Evolutionary conservation across 2,888 invertebrate genomes (phyloP).

Genomic region (Chrysolina oricalcia): DNA sequence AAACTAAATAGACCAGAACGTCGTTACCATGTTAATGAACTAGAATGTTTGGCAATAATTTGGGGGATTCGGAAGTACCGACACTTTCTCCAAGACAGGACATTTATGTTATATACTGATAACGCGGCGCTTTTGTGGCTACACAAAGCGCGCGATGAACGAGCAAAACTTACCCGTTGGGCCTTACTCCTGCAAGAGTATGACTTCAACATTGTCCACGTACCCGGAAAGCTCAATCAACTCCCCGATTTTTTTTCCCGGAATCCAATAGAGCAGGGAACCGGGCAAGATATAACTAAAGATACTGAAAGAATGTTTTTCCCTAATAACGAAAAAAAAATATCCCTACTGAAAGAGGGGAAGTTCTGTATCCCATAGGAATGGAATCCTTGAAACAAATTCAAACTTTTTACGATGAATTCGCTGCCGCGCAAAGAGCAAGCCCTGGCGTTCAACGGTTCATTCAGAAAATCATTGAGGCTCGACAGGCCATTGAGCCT

Average conservation of each 20-base stretch:
- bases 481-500: neutral
- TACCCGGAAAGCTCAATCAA: constrained; percentile 49
- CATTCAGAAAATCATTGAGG: neutral
- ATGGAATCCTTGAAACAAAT: too few species aligned
- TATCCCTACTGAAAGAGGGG: too few species aligned
- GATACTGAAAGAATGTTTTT: too few species aligned
- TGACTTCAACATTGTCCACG: constrained; percentile 53
- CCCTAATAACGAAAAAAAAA: too few species aligned
- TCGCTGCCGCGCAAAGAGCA: neutral
- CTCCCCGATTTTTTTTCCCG: constrained; percentile 50
- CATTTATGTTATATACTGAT: too few species aligned
- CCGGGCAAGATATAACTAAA: too few species aligned
- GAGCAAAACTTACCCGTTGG: constrained; percentile 49
- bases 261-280: too few species aligned
- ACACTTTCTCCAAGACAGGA: constrained; percentile 38
- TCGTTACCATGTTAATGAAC: constrained; percentile 49
- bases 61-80: constrained; percentile 39
- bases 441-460: neutral
- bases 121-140: too few species aligned
- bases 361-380: too few species aligned
- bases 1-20: constrained; percentile 32
- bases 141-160: constrained; percentile 33
- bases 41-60: constrained; percentile 42
- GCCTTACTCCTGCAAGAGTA: constrained; percentile 48
- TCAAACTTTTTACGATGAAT: neutral